Conservation (phyloP, 1,140 invertebrate genomes). For the Leucophenga varia region DNA sequence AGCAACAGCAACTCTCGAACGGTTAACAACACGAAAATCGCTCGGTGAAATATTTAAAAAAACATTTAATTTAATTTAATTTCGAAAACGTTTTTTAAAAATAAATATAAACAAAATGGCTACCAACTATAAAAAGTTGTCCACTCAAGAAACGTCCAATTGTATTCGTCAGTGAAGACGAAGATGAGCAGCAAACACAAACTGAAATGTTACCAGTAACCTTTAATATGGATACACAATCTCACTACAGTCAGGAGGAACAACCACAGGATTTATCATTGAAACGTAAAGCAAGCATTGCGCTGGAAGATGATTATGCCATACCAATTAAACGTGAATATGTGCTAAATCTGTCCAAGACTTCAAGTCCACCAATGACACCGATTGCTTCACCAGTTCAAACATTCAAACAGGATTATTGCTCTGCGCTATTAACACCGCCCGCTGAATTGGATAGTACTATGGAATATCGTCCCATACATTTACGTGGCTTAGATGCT, state of each 20-base stretch:
- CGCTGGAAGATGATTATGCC: slow-evolving; percentile 32
- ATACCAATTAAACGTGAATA: slow-evolving; percentile 43
- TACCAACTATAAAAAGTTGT: slow-evolving; percentile 78
- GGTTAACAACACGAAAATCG: slow-evolving; percentile 34
- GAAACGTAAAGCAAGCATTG: slow-evolving; percentile 34
- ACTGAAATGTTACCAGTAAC: slow-evolving; percentile 45
- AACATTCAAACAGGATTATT: slow-evolving; percentile 11
- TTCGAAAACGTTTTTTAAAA: neutral
- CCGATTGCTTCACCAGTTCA: slow-evolving; percentile 6
- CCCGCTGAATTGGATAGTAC: slow-evolving; percentile 19
- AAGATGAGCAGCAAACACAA: slow-evolving; percentile 25
- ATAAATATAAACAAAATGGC: slow-evolving; percentile 28
- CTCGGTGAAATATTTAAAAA: slow-evolving; percentile 12
- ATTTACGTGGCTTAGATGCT: slow-evolving; percentile 41
- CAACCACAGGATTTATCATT: slow-evolving; percentile 68
- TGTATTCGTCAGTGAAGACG: slow-evolving; percentile 60
- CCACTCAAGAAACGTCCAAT: slow-evolving; percentile 87
- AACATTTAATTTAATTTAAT: too few relatives aligned
- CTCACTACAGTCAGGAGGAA: slow-evolving; percentile 18
- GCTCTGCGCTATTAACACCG: slow-evolving; percentile 33
- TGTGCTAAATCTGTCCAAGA: slow-evolving; percentile 44
- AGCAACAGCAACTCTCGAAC: slow-evolving; percentile 48
- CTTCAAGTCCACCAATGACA: slow-evolving; percentile 23
- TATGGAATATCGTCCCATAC: slow-evolving; percentile 40
- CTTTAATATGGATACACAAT: slow-evolving; percentile 18